Evolutionary conservation across 2,888 invertebrate species (phyloP), one percentile per base, ranked within the genome.

Genomic region (Hydroisotoma schaefferi): DNA sequence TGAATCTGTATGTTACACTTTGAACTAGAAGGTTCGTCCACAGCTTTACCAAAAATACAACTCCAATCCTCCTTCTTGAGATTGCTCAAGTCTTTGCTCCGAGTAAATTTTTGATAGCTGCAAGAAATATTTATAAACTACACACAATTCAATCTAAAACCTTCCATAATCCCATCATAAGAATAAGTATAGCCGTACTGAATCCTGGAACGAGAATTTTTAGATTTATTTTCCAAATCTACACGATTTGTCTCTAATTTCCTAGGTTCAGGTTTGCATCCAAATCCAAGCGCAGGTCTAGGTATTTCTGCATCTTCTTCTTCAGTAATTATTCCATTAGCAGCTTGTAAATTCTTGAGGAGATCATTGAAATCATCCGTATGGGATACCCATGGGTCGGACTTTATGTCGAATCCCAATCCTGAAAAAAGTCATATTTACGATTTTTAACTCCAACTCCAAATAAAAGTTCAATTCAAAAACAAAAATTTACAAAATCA

Each of bases 41-140:
- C 44, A 15, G 60, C 12, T 57, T 63, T 67, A 20, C 67, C 67
- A 61, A 67, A 67, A 27, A 67, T 67, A 33, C 68, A 67, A 22
- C 55, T 59, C 29, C 65, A 59, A 48, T 71, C 69, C 22, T 67
- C 59, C 0, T 51, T 48, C 15, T 68, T 65, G 22, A 63, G 60
- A 20, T 59, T 65, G 55, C 69, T 69, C 10, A 71, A 65, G 47
- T 71, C 69, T 40, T 71, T 71, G 37, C 63, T 68, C 44, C 67
- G 67, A 18, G 67, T 60, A 40, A 68, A 67, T 43, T 69, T 71
- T 37, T 67, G 69, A 43, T 69, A 71, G 46, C 71, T 71, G 44
- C 1, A 59, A 63, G 22, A 20, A 23, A 28, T 22, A 25, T 52
- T 37, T 46, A 38, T 55, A 23, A 38, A n/a, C 33, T 55, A 23